phyloP scores from a whole-genome alignment of 2,888 invertebrate species.

The Cheilosia pagana region DNA sequence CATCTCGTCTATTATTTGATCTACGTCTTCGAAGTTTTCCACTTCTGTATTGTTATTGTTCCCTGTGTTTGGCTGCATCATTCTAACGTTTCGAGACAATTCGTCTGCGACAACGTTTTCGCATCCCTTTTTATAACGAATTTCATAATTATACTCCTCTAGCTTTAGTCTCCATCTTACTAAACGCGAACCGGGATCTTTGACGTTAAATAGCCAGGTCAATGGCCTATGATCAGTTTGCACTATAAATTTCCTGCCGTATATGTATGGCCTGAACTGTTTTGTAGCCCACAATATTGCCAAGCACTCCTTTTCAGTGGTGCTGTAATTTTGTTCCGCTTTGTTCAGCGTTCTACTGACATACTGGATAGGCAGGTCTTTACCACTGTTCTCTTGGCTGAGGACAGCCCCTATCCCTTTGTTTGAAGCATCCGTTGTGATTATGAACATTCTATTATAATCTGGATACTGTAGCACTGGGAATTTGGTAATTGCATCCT shows the following conservation, averaged over 20 bases:
- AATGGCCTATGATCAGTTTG: constrained; percentile 81
- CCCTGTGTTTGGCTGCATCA: constrained; percentile 7
- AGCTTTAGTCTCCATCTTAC: constrained; percentile 80
- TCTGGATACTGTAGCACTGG: constrained; percentile 29
- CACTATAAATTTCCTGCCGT: constrained; percentile 79
- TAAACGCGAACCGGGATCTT: constrained; percentile 80
- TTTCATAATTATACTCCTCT: constrained; percentile 77
- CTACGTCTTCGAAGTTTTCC: constrained; percentile 3
- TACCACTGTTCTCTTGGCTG: neutral
- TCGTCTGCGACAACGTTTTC: constrained; percentile 54
- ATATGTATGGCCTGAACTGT: constrained; percentile 78
- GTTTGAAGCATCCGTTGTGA: too few relatives aligned
- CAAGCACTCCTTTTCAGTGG: constrained; percentile 80
- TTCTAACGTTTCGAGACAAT: constrained; percentile 43
- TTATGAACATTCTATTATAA: too few relatives aligned
- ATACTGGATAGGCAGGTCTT: constrained; percentile 76
- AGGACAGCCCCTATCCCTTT: constrained; percentile 14
- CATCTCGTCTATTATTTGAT: constrained; percentile 1
- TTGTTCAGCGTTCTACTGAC: constrained; percentile 76
- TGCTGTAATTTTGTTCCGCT: constrained; percentile 76
- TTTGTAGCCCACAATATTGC: constrained; percentile 79
- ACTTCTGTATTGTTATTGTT: neutral
- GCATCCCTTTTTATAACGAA: too few relatives aligned
- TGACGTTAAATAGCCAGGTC: constrained; percentile 79
- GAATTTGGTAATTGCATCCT: constrained; percentile 17